Evolutionary conservation across 92 coral and sea anemone genomes (phyloP).

Genomic region (Anthopleura xanthogrammica): DNA sequence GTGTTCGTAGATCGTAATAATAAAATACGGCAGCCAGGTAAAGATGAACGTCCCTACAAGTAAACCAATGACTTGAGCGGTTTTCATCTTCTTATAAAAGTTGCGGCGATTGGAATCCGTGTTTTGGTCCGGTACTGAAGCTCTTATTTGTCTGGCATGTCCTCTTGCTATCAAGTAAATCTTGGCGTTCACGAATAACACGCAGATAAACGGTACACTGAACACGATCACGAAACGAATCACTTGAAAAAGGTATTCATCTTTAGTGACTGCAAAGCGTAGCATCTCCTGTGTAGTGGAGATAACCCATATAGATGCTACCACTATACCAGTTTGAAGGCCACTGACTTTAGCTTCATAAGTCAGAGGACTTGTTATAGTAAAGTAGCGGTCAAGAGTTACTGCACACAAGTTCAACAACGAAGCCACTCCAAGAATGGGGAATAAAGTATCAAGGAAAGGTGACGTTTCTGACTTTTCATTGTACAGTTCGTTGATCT

Average conservation of each 20-base stretch:
- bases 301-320: conserved; percentile 72
- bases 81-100: conserved; percentile 73
- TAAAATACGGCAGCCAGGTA: conserved; percentile 87
- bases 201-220: conserved; percentile 70
- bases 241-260: conserved; percentile 53
- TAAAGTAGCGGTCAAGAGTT: conserved; percentile 85
- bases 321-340: conserved; percentile 48
- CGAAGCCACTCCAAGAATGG: conserved; percentile 87
- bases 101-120: conserved; percentile 27
- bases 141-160: conserved; percentile 78
- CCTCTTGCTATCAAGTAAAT: conserved; percentile 74
- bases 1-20: conserved; percentile 58
- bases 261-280: conserved; percentile 40
- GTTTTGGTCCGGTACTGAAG: conserved; percentile 29
- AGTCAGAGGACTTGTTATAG: conserved; percentile 70
- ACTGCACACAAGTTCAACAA: conserved; percentile 88
- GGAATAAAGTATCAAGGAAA: conserved; percentile 62
- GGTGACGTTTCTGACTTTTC: conserved; percentile 11
- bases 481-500: conserved; percentile 48
- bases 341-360: conserved; percentile 65
- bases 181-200: conserved; percentile 60
- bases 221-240: conserved; percentile 73
- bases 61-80: conserved; percentile 68
- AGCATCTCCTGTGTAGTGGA: conserved; percentile 69
- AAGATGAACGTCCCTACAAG: conserved; percentile 87